These are phyloP conservation scores for Pheosia tremula DNA, from an alignment of 2,888 invertebrate genomes.

Conservation along the genomic window DNA sequence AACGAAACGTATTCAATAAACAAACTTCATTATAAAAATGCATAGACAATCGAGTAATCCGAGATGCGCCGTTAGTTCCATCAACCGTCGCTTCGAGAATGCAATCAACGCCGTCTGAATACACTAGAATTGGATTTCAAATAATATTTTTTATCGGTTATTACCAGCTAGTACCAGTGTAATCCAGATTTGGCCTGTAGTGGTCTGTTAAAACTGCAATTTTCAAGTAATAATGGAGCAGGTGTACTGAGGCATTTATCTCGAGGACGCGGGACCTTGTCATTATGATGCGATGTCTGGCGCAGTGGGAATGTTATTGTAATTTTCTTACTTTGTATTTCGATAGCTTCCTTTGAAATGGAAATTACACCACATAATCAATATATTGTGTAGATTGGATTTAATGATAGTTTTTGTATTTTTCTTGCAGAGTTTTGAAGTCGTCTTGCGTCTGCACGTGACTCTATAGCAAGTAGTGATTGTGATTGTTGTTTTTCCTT, in stretches of 20 bases:
- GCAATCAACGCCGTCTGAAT: slow-evolving; percentile 40
- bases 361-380: no score
- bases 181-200: slow-evolving; percentile 21
- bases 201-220: slow-evolving; percentile 28
- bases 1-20: slow-evolving; percentile 14
- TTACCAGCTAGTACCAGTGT: slow-evolving; percentile 23
- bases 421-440: no score
- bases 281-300: slow-evolving; percentile 13
- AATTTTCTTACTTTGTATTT: slow-evolving; percentile 17
- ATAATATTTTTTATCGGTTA: slow-evolving; percentile 35
- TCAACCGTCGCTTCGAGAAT: slow-evolving; percentile 25
- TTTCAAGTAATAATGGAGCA: slow-evolving; percentile 14
- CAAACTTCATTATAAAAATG: slow-evolving; percentile 20
- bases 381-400: no score
- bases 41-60: slow-evolving; percentile 18
- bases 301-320: slow-evolving; percentile 16
- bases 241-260: slow-evolving; percentile 11
- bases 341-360: slow-evolving; percentile 13
- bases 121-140: slow-evolving; percentile 45
- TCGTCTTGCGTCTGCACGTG: not conserved
- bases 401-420: no score
- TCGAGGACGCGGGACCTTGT: slow-evolving; percentile 13
- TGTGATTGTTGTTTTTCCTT: slow-evolving; percentile 5
- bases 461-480: slow-evolving; percentile 11
- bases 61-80: slow-evolving; percentile 17